Percentiles rank a stretch among this genome's conserved stretches.
Conservation (phyloP, 2,888 invertebrate genomes). For the Laspeyria flexula region DNA sequence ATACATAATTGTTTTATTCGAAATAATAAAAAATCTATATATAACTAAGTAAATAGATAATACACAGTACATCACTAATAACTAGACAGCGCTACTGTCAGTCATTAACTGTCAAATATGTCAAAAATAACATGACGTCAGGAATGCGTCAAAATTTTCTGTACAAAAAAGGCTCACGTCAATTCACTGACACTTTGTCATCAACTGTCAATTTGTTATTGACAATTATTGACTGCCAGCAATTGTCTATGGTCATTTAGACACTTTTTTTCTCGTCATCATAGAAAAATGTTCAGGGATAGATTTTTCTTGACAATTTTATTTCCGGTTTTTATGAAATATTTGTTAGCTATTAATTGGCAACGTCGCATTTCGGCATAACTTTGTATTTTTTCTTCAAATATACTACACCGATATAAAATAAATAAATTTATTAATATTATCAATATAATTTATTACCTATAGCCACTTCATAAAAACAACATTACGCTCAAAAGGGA, state of each 20-base stretch:
- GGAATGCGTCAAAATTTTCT: slow-evolving; percentile 8
- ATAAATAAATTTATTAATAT: too few relatives aligned
- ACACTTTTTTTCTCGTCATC: slow-evolving; percentile 16
- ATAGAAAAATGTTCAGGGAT: slow-evolving; percentile 15
- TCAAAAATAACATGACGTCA: background rate
- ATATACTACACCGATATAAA: too few relatives aligned
- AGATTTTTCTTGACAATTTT: slow-evolving; percentile 28
- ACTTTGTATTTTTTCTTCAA: too few relatives aligned
- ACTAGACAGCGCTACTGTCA: slow-evolving; percentile 22
- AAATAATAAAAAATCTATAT: slow-evolving; percentile 53
- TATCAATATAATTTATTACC: too few relatives aligned
- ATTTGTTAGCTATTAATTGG: too few relatives aligned
- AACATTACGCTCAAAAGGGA: too few relatives aligned
- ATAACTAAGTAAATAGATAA: slow-evolving; percentile 58
- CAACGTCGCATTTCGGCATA: too few relatives aligned
- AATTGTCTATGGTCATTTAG: background rate
- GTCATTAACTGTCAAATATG: background rate
- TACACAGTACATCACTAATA: slow-evolving; percentile 59
- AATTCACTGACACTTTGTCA: background rate
- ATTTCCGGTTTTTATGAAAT: slow-evolving; percentile 11
- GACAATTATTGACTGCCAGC: slow-evolving; percentile 12
- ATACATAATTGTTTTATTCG: slow-evolving; percentile 54
- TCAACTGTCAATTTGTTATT: background rate
- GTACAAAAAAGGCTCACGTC: slow-evolving; percentile 15
- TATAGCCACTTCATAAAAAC: too few relatives aligned